These are phyloP conservation scores for Nyctibius grandis DNA, from an alignment of 2,797 vertebrate genomes.

Conservation along the genomic window DNA sequence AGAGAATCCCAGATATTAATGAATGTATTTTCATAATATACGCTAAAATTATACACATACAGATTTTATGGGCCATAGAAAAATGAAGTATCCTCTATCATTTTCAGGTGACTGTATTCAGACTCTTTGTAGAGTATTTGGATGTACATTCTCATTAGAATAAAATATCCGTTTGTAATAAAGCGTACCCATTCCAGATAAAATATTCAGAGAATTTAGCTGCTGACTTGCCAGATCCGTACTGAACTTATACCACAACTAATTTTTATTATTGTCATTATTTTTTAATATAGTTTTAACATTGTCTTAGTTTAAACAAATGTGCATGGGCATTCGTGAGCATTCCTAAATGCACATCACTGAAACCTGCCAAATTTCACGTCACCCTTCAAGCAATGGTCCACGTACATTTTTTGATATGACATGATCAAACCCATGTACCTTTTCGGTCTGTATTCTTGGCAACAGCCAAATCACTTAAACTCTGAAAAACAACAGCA, in stretches of 20 bases:
- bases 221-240: not conserved
- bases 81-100: not conserved
- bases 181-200: not conserved
- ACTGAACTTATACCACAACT: not conserved
- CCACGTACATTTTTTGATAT: accelerated
- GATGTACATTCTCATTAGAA: not conserved
- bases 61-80: not conserved
- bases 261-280: not conserved
- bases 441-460: not conserved
- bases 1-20: not conserved
- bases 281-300: not conserved
- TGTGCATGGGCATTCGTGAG: not conserved
- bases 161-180: not conserved
- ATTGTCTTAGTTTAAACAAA: not conserved
- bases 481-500: not conserved
- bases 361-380: not conserved
- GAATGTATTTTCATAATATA: not conserved
- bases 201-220: not conserved
- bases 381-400: not conserved
- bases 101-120: not conserved
- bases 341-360: not conserved
- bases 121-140: not conserved
- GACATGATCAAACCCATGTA: not conserved
- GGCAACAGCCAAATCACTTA: not conserved
- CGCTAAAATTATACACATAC: not conserved